phyloP scores from a whole-genome alignment of 1,140 invertebrate species.

The Papilio xuthus region DNA sequence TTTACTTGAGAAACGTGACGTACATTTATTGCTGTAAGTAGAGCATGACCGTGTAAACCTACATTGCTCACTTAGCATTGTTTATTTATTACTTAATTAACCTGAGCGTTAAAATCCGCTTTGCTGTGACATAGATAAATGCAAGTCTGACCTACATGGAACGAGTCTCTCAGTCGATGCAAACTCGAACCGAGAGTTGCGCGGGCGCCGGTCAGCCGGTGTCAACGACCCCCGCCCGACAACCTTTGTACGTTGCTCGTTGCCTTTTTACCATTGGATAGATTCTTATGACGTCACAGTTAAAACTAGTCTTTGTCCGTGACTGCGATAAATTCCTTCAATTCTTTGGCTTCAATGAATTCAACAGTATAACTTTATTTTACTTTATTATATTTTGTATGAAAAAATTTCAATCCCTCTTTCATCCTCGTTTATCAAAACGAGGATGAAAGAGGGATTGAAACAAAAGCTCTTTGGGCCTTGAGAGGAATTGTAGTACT shows the following conservation, averaged over 20 bases:
- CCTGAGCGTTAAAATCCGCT: slow-evolving; percentile 20
- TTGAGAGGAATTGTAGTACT: neutral
- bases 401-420: too few species aligned
- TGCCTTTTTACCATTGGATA: slow-evolving; percentile 46
- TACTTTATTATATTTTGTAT: too few species aligned
- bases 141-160: slow-evolving; percentile 41
- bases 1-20: neutral
- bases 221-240: slow-evolving; percentile 64
- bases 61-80: slow-evolving; percentile 9
- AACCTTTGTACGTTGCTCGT: slow-evolving; percentile 65
- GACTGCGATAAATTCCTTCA: neutral
- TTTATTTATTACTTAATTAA: slow-evolving; percentile 31
- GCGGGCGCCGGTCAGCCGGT: slow-evolving; percentile 70
- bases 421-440: too few species aligned
- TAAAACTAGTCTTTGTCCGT: slow-evolving; percentile 2
- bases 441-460: too few species aligned
- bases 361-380: too few species aligned
- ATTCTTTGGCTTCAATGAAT: too few species aligned
- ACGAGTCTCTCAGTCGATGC: slow-evolving; percentile 46
- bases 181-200: slow-evolving; percentile 63
- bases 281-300: slow-evolving; percentile 33
- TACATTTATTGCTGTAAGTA: neutral
- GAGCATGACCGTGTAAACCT: neutral
- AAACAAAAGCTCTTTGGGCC: neutral
- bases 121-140: slow-evolving; percentile 33